These are phyloP conservation scores for Macrotrachela quadricornifera DNA, from an alignment of 1,140 invertebrate species.

Conservation along the genomic window DNA sequence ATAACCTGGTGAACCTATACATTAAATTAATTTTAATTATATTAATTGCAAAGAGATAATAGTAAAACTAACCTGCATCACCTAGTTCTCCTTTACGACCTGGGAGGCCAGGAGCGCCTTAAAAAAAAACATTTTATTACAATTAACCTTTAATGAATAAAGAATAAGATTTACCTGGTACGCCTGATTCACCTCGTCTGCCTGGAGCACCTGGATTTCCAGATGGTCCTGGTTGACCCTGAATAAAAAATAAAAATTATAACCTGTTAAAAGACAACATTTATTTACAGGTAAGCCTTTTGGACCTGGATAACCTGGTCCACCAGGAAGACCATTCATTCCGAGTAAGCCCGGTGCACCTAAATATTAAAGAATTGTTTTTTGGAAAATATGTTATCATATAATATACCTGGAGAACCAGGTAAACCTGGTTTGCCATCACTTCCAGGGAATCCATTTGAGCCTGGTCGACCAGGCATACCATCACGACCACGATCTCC, in stretches of 20 bases:
- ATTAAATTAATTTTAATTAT: too few relatives aligned
- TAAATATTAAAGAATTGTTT: background rate
- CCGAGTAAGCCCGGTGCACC: background rate
- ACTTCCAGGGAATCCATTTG: background rate
- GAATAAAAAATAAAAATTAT: background rate
- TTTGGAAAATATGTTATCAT: too few relatives aligned
- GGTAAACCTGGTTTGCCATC: background rate
- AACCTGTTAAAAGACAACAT: background rate
- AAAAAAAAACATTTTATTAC: background rate
- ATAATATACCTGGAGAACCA: background rate
- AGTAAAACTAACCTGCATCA: background rate
- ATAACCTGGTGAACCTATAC: slow-evolving; percentile 33
- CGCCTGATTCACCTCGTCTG: background rate
- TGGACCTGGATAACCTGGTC: background rate
- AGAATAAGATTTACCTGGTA: background rate
- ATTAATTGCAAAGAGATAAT: too few relatives aligned
- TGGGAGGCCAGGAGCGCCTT: background rate
- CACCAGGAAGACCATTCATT: background rate
- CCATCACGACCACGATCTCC: slow-evolving; percentile 1
- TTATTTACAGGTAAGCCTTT: background rate
- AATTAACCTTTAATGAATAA: background rate
- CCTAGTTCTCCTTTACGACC: background rate
- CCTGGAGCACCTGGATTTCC: background rate
- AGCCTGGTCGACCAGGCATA: slow-evolving; percentile 4
- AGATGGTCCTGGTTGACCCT: background rate